phyloP scores from a whole-genome alignment of 1,140 invertebrate species.

The Scaptomyza hsui region DNA sequence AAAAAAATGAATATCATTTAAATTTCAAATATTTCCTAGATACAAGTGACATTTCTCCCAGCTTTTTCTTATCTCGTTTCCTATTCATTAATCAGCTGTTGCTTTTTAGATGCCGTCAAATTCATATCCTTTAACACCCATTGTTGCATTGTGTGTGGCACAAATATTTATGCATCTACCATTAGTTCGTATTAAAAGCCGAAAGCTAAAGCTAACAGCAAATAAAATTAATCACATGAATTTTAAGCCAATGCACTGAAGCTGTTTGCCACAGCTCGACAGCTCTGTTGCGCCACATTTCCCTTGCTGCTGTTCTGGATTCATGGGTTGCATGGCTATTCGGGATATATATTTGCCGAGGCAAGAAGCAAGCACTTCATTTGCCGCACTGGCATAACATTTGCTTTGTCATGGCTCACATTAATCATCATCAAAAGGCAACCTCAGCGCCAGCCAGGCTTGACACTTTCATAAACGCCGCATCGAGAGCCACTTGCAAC shows the following conservation, averaged over 20 bases:
- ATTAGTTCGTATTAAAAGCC: slow-evolving; percentile 10
- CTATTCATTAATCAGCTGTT: not conserved
- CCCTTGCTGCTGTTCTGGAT: not conserved
- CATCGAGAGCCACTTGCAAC: slow-evolving; percentile 61
- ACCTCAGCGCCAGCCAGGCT: slow-evolving; percentile 34
- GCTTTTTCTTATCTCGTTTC: not conserved
- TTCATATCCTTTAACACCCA: not conserved
- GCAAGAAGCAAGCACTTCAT: slow-evolving; percentile 38
- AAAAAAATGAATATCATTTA: no score
- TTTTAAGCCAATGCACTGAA: slow-evolving; percentile 39
- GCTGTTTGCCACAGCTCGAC: slow-evolving; percentile 14
- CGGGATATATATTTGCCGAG: slow-evolving; percentile 20
- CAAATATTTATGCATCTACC: not conserved
- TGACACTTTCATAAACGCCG: slow-evolving; percentile 76
- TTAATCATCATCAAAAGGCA: slow-evolving; percentile 69
- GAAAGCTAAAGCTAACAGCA: slow-evolving; percentile 39
- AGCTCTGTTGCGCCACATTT: slow-evolving; percentile 25
- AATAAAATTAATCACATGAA: slow-evolving; percentile 59
- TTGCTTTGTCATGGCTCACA: slow-evolving; percentile 75
- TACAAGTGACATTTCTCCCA: not conserved
- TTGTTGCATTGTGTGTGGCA: not conserved
- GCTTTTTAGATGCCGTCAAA: not conserved
- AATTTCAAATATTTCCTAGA: no score
- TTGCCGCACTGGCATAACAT: slow-evolving; percentile 52
- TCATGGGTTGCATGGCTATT: not conserved